phyloP scores from a whole-genome alignment of 2,888 invertebrate species.

The Troilus luridus region DNA sequence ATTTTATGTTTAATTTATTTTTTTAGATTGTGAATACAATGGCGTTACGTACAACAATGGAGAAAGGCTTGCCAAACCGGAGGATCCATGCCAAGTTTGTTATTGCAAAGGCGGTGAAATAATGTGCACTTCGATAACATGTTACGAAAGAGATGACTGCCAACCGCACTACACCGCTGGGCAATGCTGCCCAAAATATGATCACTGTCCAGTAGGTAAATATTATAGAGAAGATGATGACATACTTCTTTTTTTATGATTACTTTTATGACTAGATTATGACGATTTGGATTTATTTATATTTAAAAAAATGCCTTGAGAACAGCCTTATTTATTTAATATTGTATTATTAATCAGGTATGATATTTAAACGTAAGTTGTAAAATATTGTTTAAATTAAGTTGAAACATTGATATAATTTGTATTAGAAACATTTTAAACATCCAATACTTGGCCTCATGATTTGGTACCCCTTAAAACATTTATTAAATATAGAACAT shows the following conservation, averaged over 20 bases:
- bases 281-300: neutral
- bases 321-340: neutral
- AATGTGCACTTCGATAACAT: constrained; percentile 82
- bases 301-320: neutral
- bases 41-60: constrained; percentile 83
- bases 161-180: constrained; percentile 80
- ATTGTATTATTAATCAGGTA: neutral
- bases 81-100: constrained; percentile 82
- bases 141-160: constrained; percentile 83
- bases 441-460: neutral
- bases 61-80: constrained; percentile 78
- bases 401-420: neutral
- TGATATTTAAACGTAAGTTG: neutral
- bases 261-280: neutral
- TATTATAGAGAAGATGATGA: neutral
- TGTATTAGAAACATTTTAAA: neutral
- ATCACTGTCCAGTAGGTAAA: constrained; percentile 82
- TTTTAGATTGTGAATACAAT: constrained; percentile 82
- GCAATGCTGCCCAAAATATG: constrained; percentile 85
- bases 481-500: neutral
- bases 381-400: neutral
- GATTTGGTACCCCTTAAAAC: neutral
- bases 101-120: constrained; percentile 86
- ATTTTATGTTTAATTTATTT: constrained; percentile 53
- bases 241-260: constrained; percentile 40